Base-by-base conservation (phyloP, 2,113 vertebrate genomes). In the Blennius ocellaris region DNA sequence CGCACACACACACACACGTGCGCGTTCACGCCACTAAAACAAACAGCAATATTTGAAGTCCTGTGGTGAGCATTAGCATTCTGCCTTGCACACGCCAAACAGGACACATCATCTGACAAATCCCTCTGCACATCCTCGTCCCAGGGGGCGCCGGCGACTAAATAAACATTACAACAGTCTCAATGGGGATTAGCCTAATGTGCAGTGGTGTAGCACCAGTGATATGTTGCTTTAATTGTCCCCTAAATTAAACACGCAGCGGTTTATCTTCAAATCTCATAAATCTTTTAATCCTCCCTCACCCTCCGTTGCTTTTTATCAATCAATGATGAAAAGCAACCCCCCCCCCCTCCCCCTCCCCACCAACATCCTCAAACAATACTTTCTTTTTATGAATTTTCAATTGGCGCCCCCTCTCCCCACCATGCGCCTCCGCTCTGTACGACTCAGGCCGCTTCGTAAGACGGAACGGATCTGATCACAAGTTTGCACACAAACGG, bases 111-210 rank as follows among this genome's bases (percentile, higher is more conserved):
- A 72, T 66, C 73, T 80, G 80, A 81, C 82, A 87, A 85, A 86
- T 81, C 78, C 69, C 76, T 37, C 30, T 17, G 48, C 62, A 65
- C 52, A 14, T 52, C 63, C 60, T 53, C 11, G 5, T 76, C 76
- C 78, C 69, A 5, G 8, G 58, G 8, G 17, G 53, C 11, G 6
- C n/a, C 16, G 47, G 52, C 15, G 41, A 80, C 77, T 80, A 73
- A 84, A 83, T 84, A 85, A 86, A 89, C 83, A 82, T 85, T 70
- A 78, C 77, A 82, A 77, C 83, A 63, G 64, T 76, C 83, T 85
- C 89, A 73, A 73, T 68, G 76, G 80, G 83, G 82, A 88, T 90
- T 85, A 82, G 81, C 54, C 59, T 60, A 71, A 77, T 82, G 82
- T 83, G 85, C 81, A 78, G 63, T 6, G 45, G 74, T 61, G 81